Percentiles rank a stretch among this genome's conserved stretches.
These are phyloP conservation scores for Xiphophorus maculatus DNA, from an alignment of 2,113 vertebrate genomes.

Conservation along the genomic window DNA sequence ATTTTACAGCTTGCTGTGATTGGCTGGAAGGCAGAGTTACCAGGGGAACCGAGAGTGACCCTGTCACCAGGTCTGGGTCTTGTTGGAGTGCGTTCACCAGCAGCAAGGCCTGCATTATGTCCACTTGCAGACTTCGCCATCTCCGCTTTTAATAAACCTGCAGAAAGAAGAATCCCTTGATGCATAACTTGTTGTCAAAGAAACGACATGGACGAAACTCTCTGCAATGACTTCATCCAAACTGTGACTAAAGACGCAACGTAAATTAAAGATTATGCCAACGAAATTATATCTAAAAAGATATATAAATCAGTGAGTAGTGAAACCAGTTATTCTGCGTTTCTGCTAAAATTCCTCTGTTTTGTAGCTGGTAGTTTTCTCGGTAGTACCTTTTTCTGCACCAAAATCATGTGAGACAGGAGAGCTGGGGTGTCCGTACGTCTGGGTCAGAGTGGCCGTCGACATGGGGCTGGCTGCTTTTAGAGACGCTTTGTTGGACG, in stretches of 20 bases:
- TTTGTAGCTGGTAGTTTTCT: neutral
- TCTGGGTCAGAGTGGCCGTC: slow-evolving; percentile 68
- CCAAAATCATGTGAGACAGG: slow-evolving; percentile 82
- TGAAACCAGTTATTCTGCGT: too few species aligned
- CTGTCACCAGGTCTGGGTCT: slow-evolving; percentile 87
- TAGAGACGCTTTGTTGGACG: slow-evolving; percentile 78
- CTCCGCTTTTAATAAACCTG: slow-evolving; percentile 86
- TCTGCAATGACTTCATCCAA: neutral
- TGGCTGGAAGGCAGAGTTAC: slow-evolving; percentile 98
- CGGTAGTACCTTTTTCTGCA: slow-evolving; percentile 86
- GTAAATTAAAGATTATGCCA: too few species aligned
- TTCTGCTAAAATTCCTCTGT: too few species aligned
- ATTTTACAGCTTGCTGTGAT: slow-evolving; percentile 99
- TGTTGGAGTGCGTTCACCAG: slow-evolving; percentile 89
- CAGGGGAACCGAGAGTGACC: slow-evolving; percentile 90
- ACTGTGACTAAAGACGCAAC: too few species aligned
- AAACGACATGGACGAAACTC: neutral
- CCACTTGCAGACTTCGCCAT: slow-evolving; percentile 74
- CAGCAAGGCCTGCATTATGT: slow-evolving; percentile 79
- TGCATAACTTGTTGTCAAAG: neutral
- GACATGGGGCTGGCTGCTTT: slow-evolving; percentile 80
- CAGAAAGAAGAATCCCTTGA: neutral
- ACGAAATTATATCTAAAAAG: too few species aligned
- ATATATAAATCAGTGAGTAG: too few species aligned
- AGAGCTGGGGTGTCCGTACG: slow-evolving; percentile 78